Percentiles rank a stretch among this genome's conserved stretches.
Conservation (phyloP, 2,113 vertebrate species). For the Vulpes lagopus region DNA sequence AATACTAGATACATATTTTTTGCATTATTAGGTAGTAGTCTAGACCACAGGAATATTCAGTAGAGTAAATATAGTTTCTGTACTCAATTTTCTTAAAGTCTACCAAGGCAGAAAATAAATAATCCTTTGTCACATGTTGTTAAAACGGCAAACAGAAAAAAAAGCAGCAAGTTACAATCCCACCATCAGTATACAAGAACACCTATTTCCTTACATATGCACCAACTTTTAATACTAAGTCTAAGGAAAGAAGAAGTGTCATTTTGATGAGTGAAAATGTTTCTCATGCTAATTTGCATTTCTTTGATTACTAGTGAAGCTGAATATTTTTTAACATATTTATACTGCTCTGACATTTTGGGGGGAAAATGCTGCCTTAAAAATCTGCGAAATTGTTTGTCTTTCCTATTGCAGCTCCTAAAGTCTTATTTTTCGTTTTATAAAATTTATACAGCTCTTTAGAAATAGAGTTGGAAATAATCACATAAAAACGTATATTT, state of each 20-base stretch:
- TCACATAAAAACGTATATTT: conserved; percentile 16
- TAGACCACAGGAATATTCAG: neutral
- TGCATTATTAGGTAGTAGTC: neutral
- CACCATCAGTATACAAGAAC: neutral
- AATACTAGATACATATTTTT: neutral
- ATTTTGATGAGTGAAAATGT: neutral
- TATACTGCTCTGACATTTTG: conserved; percentile 5
- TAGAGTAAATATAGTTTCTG: neutral
- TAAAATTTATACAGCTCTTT: conserved; percentile 35
- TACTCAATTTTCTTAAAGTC: neutral
- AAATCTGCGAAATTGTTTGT: conserved; percentile 31
- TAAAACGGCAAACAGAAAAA: conserved; percentile 41
- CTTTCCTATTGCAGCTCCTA: conserved; percentile 32
- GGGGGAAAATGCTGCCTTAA: conserved; percentile 36
- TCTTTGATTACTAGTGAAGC: conserved; percentile 40
- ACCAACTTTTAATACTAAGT: neutral
- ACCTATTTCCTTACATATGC: neutral
- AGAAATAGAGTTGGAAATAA: conserved; percentile 37
- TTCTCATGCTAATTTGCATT: conserved; percentile 33
- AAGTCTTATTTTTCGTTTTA: conserved; percentile 25
- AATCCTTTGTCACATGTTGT: neutral
- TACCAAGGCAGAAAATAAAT: neutral
- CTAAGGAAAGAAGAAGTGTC: neutral
- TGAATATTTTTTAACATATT: neutral
- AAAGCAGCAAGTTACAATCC: neutral